A percentile compares a stretch with the other conserved stretches of the same genome.
phyloP scores from a whole-genome alignment of 2,113 vertebrate species.

The Brienomyrus longianalis region DNA sequence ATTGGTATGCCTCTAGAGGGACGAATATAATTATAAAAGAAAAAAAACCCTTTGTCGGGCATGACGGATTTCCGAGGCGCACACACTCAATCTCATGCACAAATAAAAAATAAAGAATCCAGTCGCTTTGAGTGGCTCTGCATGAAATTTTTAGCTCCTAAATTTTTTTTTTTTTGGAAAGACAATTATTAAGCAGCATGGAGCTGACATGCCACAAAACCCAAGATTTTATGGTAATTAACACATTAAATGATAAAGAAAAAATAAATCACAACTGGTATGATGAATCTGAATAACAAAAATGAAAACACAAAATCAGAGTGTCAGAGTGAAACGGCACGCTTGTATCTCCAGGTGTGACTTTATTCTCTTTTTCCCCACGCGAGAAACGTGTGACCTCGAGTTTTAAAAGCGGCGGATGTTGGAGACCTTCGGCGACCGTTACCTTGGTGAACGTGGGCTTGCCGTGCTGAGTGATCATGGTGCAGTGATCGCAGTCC shows the following conservation, averaged over 20 bases:
- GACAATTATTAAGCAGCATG: background rate
- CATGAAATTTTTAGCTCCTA: background rate
- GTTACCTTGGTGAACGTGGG: conserved; percentile 98
- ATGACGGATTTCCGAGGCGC: background rate
- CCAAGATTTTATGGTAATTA: background rate
- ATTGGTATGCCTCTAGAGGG: conserved; percentile 9
- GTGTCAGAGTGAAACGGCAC: background rate
- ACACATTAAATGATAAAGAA: background rate
- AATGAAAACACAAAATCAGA: background rate
- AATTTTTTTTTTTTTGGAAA: background rate
- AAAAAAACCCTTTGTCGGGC: background rate
- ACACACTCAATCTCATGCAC: background rate
- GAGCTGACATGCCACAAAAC: background rate
- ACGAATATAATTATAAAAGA: conserved; percentile 9
- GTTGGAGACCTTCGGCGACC: background rate
- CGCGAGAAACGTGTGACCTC: background rate
- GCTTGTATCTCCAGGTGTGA: background rate
- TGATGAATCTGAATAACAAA: background rate
- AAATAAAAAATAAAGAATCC: background rate
- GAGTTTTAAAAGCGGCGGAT: background rate
- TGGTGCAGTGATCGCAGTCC: conserved; percentile 96
- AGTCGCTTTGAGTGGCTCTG: background rate
- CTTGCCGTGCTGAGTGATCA: conserved; percentile 97
- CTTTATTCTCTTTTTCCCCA: background rate
- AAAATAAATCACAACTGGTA: background rate